phyloP scores from a whole-genome alignment of 2,888 invertebrate species.

The Eueremaeus valkanovi region DNA sequence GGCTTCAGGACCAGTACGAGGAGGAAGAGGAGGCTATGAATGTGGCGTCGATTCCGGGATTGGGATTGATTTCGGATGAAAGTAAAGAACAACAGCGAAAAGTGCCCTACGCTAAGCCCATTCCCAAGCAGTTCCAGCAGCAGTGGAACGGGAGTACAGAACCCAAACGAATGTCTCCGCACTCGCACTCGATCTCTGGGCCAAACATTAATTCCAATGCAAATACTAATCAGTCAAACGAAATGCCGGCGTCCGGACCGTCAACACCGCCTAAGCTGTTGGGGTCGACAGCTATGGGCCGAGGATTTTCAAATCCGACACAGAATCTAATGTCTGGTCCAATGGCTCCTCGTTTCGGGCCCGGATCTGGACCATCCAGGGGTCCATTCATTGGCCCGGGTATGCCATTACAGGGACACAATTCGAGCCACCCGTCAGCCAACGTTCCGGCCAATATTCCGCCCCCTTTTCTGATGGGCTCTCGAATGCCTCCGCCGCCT shows the following conservation, averaged over 20 bases:
- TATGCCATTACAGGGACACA: constrained; percentile 10
- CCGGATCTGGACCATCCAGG: not conserved
- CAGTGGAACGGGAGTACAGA: constrained; percentile 74
- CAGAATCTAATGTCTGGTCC: not conserved
- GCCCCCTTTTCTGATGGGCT: not conserved
- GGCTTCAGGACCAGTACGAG: constrained; percentile 17
- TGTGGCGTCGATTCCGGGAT: not conserved
- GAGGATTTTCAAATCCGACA: not conserved
- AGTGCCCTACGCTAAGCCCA: constrained; percentile 91
- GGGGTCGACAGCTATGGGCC: not conserved
- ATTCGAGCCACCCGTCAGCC: not conserved
- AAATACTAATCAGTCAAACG: not conserved
- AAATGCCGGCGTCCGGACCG: not conserved
- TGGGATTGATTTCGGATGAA: constrained; percentile 33
- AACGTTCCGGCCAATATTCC: constrained; percentile 12
- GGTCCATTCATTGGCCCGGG: not conserved
- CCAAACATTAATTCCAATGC: not conserved
- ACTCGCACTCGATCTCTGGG: not conserved
- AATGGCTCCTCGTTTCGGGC: not conserved
- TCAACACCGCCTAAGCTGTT: not conserved
- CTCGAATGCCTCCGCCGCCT: not conserved
- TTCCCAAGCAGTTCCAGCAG: constrained; percentile 93
- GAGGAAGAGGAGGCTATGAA: constrained; percentile 16
- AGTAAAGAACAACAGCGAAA: constrained; percentile 49
- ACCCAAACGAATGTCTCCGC: not conserved